Evolutionary conservation across 2,888 invertebrate genomes (phyloP), one percentile per base, ranked within the genome.

Genomic region (Stenodera caucasica): DNA sequence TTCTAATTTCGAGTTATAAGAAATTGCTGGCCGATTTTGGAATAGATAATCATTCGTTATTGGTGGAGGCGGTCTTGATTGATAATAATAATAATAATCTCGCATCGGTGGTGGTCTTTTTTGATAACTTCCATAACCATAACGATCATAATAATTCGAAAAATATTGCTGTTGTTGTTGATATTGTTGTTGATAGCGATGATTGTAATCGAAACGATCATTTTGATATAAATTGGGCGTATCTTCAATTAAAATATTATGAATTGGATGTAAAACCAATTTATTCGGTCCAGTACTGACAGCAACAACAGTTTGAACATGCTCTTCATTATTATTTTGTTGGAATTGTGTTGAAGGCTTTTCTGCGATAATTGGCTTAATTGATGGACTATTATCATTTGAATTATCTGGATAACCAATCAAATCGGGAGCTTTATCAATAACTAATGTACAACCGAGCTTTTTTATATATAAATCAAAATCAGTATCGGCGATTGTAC

Each of bases 381-480:
- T 8, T 8, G 59, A 50, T 64, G 65, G 32, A 59, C 37, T 11
- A 57, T 56, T 23, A 55, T 60, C n/a, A n/a, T n/a, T 18, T 55
- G 60, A 49, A 60, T 49, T 26, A 51, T 12, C 18, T 60, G 49
- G 11, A 50, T 33, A 2, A 30, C 18, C 21, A 2, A 4, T 30
- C 23, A 51, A 35, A 9, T 6, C 30, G 2, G 32, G 57, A 1
- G 65, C 66, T 54, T 69, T 61, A 37, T 72, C 77, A n/a, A 78
- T 70, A 12, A 80, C 78, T 40, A 81, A 60, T 58, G 78, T 78
- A 64, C 86, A 86, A 64, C 84, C 84, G 35, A 78, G 56, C 68
- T 82, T 83, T 72, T 85, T 85, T 45, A 84, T 78, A 71, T 86
- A 88, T 54, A 87, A 78, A 77, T 88, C 88, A 74, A 84, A 88